Evolutionary conservation across 2,113 vertebrate genomes (phyloP).

Genomic region (Apodemus sylvaticus): DNA sequence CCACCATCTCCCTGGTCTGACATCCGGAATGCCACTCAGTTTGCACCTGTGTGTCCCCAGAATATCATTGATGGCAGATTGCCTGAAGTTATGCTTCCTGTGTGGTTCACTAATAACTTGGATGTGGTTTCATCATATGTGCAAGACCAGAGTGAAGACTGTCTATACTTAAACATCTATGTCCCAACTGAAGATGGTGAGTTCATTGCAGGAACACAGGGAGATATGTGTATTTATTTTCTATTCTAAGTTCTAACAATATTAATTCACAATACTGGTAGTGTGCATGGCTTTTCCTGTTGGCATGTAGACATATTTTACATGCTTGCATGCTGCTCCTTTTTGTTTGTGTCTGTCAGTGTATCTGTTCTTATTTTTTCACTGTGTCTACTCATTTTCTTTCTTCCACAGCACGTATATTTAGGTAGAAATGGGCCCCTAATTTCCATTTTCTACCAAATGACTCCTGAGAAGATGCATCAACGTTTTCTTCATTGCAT

Average conservation of each 20-base stretch:
- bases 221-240: slow-evolving; percentile 82
- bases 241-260: slow-evolving; percentile 85
- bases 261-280: slow-evolving; percentile 85
- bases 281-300: slow-evolving; percentile 91
- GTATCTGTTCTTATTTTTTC: slow-evolving; percentile 78
- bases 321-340: slow-evolving; percentile 91
- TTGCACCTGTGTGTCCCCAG: slow-evolving; percentile 98
- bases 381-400: slow-evolving; percentile 82
- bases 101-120: slow-evolving; percentile 99
- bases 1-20: slow-evolving; percentile 94
- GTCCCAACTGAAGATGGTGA: slow-evolving; percentile 99
- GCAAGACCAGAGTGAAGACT: slow-evolving; percentile 99
- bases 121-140: slow-evolving; percentile 97
- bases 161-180: slow-evolving; percentile 98
- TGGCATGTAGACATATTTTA: slow-evolving; percentile 90
- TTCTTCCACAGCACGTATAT: slow-evolving; percentile 88
- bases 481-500: slow-evolving; percentile 93
- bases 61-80: slow-evolving; percentile 97
- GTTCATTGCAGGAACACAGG: slow-evolving; percentile 88
- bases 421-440: slow-evolving; percentile 88
- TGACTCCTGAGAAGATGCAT: slow-evolving; percentile 92
- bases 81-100: slow-evolving; percentile 99
- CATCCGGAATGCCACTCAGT: slow-evolving; percentile 95
- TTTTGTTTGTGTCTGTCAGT: slow-evolving; percentile 83
- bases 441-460: slow-evolving; percentile 87